A percentile compares a stretch with the other conserved stretches of the same genome.
These are phyloP conservation scores for Peromyscus leucopus DNA, from an alignment of 2,113 vertebrate species.

Conservation along the genomic window DNA sequence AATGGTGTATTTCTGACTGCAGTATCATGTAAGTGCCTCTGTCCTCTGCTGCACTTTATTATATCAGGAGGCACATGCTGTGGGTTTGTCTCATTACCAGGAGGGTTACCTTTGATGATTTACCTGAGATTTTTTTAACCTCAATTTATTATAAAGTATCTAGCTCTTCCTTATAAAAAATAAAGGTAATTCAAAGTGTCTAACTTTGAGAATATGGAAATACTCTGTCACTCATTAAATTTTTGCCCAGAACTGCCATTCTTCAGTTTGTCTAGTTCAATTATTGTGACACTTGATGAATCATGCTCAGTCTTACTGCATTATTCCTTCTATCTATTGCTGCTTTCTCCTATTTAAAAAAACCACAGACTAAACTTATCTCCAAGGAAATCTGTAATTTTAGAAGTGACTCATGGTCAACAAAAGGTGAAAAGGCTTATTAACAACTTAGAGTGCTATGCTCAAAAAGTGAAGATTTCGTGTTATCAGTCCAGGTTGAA, in stretches of 20 bases:
- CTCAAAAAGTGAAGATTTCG: background rate
- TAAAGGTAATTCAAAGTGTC: background rate
- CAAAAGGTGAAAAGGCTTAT: background rate
- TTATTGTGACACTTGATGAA: conserved; percentile 45
- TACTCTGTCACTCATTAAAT: conserved; percentile 46
- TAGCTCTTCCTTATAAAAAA: background rate
- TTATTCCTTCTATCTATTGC: background rate
- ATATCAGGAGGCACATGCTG: background rate
- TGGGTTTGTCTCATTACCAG: background rate
- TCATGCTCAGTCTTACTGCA: background rate
- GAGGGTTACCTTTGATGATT: conserved; percentile 19
- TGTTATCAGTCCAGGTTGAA: background rate
- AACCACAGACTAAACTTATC: background rate
- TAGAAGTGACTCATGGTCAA: background rate
- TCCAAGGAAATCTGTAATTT: background rate
- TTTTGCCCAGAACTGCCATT: background rate
- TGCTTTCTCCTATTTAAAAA: background rate
- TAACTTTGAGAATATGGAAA: conserved; percentile 38
- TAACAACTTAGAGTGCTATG: background rate
- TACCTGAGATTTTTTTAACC: conserved; percentile 22
- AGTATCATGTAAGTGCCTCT: background rate
- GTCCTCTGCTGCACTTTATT: background rate
- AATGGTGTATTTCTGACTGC: conserved; percentile 24
- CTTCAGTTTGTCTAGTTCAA: conserved; percentile 10
- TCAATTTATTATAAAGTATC: conserved; percentile 21